These are phyloP conservation scores for Trachymyrmex cornetzi DNA, from an alignment of 1,140 invertebrate genomes.

Conservation along the genomic window DNA sequence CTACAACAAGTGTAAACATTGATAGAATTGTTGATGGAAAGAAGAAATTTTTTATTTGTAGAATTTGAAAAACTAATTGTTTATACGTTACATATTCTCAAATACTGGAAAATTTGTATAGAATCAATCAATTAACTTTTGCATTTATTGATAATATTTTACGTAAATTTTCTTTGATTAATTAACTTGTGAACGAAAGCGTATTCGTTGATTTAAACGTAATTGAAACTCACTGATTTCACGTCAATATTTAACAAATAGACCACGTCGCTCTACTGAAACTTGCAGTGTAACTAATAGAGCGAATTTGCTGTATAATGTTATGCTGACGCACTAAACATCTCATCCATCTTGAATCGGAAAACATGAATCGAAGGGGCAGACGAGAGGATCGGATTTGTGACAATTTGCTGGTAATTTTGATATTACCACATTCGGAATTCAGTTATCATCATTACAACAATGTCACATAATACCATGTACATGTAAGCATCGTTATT, in stretches of 20 bases:
- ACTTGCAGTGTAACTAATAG: conserved; percentile 33
- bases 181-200: background rate
- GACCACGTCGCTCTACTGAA: conserved; percentile 14
- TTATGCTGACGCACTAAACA: conserved; percentile 14
- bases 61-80: background rate
- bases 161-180: background rate
- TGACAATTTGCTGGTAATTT: conserved; percentile 30
- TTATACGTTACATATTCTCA: background rate
- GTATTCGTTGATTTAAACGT: background rate
- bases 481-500: background rate
- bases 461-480: background rate
- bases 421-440: background rate
- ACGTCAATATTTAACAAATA: conserved; percentile 43
- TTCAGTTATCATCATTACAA: conserved; percentile 11
- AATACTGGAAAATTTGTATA: background rate
- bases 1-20: background rate
- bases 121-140: background rate
- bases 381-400: background rate
- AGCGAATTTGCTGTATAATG: conserved; percentile 36
- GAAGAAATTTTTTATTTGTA: background rate
- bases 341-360: conserved; percentile 39
- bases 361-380: background rate
- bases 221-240: conserved; percentile 32
- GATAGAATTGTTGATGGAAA: conserved; percentile 1
- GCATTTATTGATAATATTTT: background rate